These are phyloP conservation scores for Bovichtus variegatus DNA, from an alignment of 2,797 vertebrate species.

Conservation along the genomic window DNA sequence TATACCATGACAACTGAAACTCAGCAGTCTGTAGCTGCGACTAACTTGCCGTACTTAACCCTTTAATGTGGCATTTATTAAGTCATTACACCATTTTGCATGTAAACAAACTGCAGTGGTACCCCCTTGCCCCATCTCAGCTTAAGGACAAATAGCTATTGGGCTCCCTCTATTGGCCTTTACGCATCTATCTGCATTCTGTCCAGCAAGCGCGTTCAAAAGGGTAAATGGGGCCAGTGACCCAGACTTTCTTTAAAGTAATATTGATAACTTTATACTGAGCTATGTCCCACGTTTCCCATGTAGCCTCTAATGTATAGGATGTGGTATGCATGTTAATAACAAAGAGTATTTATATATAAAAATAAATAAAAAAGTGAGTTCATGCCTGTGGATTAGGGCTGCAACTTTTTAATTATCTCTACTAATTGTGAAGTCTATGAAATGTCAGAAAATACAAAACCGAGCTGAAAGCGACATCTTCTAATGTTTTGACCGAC, in stretches of 20 bases:
- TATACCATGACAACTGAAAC: not conserved
- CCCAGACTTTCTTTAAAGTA: not conserved
- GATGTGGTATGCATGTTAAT: not conserved
- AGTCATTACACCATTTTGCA: constrained; percentile 44
- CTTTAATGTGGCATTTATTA: constrained; percentile 24
- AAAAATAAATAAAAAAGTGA: too few species aligned
- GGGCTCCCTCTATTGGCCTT: constrained; percentile 84
- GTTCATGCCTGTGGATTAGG: not conserved
- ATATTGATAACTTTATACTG: not conserved
- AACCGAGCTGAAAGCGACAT: not conserved
- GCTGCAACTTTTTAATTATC: not conserved
- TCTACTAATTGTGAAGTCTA: not conserved
- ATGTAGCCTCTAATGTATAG: not conserved
- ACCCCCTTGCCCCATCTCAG: constrained; percentile 16
- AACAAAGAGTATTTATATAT: not conserved
- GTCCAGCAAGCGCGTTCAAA: constrained; percentile 37
- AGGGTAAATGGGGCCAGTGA: not conserved
- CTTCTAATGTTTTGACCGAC: not conserved
- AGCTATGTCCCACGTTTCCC: not conserved
- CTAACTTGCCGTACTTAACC: not conserved
- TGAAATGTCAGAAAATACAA: not conserved
- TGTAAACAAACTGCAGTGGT: constrained; percentile 32
- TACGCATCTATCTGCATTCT: constrained; percentile 46
- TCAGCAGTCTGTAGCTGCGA: not conserved
- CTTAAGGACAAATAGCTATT: constrained; percentile 71